Evolutionary conservation across 1,140 invertebrate genomes (phyloP).

Genomic region (Calephelis nemesis): DNA sequence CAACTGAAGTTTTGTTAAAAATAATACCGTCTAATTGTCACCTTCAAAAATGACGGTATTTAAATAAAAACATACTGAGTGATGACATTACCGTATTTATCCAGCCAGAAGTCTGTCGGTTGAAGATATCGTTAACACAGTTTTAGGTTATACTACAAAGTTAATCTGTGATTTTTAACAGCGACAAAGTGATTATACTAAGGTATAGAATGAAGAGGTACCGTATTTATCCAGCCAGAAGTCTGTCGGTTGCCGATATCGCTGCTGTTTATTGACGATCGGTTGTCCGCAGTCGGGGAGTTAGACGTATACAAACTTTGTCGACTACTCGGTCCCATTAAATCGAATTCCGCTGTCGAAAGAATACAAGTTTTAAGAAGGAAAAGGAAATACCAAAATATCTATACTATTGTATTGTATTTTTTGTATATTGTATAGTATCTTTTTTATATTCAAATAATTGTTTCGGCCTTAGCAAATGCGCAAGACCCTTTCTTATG

Average conservation of each 20-base stretch:
- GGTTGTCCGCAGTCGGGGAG: constrained; percentile 61
- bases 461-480: too few relatives aligned
- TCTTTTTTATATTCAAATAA: too few relatives aligned
- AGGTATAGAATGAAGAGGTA: constrained; percentile 47
- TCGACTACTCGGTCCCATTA: constrained; percentile 72
- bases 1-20: too few relatives aligned
- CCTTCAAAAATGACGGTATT: too few relatives aligned
- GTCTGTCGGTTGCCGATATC: constrained; percentile 82
- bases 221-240: constrained; percentile 94
- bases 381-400: too few relatives aligned
- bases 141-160: too few relatives aligned
- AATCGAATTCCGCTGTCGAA: constrained; percentile 54
- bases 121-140: constrained; percentile 78
- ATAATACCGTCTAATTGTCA: too few relatives aligned
- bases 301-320: constrained; percentile 69
- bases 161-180: not conserved
- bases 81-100: constrained; percentile 93
- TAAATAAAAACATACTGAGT: too few relatives aligned
- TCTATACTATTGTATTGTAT: too few relatives aligned
- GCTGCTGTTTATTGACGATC: constrained; percentile 77
- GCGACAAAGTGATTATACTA: not conserved
- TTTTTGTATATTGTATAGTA: too few relatives aligned
- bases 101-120: constrained; percentile 87
- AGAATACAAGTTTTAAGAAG: too few relatives aligned
- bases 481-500: too few relatives aligned